Conservation (phyloP, 2,113 vertebrate genomes). For the Campylorhamphus procurvoides region DNA sequence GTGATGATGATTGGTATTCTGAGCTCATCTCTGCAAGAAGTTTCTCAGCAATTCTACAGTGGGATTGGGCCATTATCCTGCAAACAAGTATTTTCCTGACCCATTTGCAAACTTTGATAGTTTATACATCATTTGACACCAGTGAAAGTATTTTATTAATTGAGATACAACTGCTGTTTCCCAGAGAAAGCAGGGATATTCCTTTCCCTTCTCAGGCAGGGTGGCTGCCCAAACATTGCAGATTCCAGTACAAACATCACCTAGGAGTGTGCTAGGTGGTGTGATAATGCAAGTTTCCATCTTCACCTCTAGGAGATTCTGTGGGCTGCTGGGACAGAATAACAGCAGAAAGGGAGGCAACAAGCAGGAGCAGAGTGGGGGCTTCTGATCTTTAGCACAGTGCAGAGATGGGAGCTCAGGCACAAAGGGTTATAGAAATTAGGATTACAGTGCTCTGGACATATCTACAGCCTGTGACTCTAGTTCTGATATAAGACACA, state of each 20-base stretch:
- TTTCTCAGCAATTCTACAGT: neutral
- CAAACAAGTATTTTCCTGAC: neutral
- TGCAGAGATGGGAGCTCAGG: neutral
- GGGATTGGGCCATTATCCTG: neutral
- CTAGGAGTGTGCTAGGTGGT: neutral
- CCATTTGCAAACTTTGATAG: neutral
- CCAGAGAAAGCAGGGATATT: neutral
- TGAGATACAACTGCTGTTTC: neutral
- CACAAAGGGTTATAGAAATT: neutral
- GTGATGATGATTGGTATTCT: neutral
- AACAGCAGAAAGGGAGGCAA: neutral
- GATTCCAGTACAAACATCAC: neutral
- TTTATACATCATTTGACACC: neutral
- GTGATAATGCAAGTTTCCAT: neutral
- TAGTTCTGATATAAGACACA: neutral
- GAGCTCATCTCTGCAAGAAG: neutral
- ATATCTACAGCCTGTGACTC: neutral
- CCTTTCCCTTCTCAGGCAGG: neutral
- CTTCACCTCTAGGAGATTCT: neutral
- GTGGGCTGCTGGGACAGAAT: neutral
- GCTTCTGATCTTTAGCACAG: neutral
- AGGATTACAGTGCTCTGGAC: neutral
- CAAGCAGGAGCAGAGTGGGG: neutral
- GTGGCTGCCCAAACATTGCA: neutral
- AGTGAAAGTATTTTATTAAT: neutral